These are phyloP conservation scores for Epizoanthus scotinus DNA, from an alignment of 92 coral and sea anemone species.

Conservation along the genomic window DNA sequence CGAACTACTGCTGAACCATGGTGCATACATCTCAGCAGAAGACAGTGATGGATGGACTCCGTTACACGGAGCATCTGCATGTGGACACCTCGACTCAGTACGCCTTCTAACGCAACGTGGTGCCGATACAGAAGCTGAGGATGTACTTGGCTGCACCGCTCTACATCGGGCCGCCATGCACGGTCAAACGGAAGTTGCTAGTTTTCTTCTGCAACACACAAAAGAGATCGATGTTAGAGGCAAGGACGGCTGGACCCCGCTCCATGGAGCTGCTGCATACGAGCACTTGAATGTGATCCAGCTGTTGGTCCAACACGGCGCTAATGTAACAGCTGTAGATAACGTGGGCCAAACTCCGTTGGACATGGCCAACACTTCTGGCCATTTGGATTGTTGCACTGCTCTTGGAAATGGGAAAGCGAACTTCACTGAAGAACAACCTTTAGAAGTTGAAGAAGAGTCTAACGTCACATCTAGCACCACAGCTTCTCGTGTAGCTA, in stretches of 20 bases:
- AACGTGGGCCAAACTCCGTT: too few species aligned
- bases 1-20: neutral
- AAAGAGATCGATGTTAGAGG: neutral
- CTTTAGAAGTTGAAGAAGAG: neutral
- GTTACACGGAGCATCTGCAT: conserved; percentile 15
- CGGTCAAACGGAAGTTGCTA: neutral
- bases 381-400: neutral
- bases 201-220: neutral
- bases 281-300: neutral
- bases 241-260: conserved; percentile 18
- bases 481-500: too few species aligned
- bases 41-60: conserved; percentile 21
- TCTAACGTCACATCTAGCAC: neutral
- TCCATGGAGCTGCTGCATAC: neutral
- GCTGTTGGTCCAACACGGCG: neutral
- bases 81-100: conserved; percentile 8
- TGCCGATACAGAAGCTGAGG: conserved; percentile 3
- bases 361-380: neutral
- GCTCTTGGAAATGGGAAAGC: too few species aligned
- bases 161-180: conserved; percentile 1
- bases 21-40: neutral
- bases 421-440: neutral
- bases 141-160: neutral
- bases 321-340: neutral
- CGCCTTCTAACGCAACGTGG: neutral